Evolutionary conservation across 2,888 invertebrate species (phyloP), one percentile per base, ranked within the genome.

Genomic region (Lysandra coridon): DNA sequence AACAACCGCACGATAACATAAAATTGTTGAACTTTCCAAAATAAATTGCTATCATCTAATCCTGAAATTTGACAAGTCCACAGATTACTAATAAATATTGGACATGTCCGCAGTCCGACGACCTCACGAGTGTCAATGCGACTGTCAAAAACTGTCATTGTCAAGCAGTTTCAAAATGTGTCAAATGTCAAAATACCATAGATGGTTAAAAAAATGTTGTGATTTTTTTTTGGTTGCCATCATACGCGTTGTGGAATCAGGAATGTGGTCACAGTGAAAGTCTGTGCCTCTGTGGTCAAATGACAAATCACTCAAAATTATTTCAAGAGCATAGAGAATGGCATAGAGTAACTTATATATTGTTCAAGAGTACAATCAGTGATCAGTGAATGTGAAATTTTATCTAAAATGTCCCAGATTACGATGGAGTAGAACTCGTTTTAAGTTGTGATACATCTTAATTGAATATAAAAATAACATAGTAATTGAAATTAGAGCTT

Each of bases 41-140:
- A 57, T 53, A 76, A 53, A 33, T 76, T 76, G 53, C 57, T 76
- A 53, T 57, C 14, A 53, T 57, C 14, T 76, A 57, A 33, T 76
- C 57, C 33, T 76, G 57, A 57, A 57, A 57, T 57, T 33, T 76
- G 76, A 76, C 75, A 44, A 44, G 4, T 44, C 23, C 23, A 23
- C 23, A 23, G 23, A 23, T 23, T 23, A 23, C 23, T 23, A 23
- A 23, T 23, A 23, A 23, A 23, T 23, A 23, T 23, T 23, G 23
- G 23, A 23, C 23, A 23, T 23, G 23, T 23, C 23, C 23, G 23
- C 23, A 23, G 23, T 23, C 44, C 10, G 74, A 23, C 40, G 73
- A 44, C n/a, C 7, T 74, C 12, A 69, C 69, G 33, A 69, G 33
- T 69, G 69, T 69, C 69, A 69, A 37, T 69, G 14, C 14, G 33